Base-by-base conservation (phyloP, 2,888 invertebrate species). In the Megamerina dolium region DNA sequence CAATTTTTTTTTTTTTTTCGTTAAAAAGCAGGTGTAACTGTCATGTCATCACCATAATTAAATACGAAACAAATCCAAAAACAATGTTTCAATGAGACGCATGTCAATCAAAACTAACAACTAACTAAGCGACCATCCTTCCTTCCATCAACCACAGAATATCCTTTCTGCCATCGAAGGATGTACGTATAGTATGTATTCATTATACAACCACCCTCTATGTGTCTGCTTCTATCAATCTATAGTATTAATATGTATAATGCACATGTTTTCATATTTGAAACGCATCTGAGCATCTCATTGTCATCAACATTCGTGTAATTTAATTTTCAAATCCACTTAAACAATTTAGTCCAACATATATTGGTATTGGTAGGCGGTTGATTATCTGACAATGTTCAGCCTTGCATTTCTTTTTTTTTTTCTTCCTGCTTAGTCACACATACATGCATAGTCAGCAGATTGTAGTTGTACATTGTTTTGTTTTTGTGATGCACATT, bases 1-100 rank as follows among this genome's bases (percentile, higher is more conserved):
- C n/a, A n/a, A n/a, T n/a, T n/a, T n/a, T n/a, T n/a, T n/a, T n/a
- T n/a, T n/a, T n/a, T n/a, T n/a, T n/a, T n/a, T n/a, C n/a, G n/a
- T 23, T 8, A 23, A 6, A 19, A 17, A 19, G 34, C 34, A 34
- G 34, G 34, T 34, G 34, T 34, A n/a, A 14, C 12, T 34, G 34
- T 34, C 34, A 34, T 45, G 40, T 46, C 51, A 48, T 41, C 45
- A 43, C 43, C 44, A 35, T 51, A 54, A 54, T 54, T 54, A 49
- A 49, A 50, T 44, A 39, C 30, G 34, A 42, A 43, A 46, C 46
- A 51, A 52, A 49, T 54, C 51, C 46, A 8, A 35, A 50, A 43
- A 45, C 23, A 49, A 48, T 48, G 45, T 42, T 40, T 30, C 31
- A 39, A 41, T 38, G 35, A 42, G 46, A 49, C 40, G 51, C 41